Base-by-base conservation (phyloP, 2,113 vertebrate species). In the Chloebia gouldiae region DNA sequence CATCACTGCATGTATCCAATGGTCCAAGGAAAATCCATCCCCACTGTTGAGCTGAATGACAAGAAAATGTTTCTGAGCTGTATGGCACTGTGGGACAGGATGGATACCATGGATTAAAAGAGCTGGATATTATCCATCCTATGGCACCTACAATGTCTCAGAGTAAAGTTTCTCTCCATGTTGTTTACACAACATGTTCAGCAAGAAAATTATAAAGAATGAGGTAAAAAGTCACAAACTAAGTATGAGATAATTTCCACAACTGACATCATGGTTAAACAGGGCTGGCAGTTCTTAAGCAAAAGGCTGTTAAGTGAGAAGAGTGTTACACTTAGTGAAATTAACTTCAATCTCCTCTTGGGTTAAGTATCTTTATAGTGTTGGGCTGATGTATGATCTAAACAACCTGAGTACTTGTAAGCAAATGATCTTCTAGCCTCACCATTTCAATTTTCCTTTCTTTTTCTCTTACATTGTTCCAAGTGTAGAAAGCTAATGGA, bases 1-100 rank as follows among this genome's bases (percentile, higher is more conserved):
- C 51, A 49, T 23, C 61, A 64, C 37, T 63, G 10, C 14, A 44
- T 0, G 0, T 42, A 80, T 59, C 30, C 42, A 71, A 22, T 24
- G 19, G 28, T 57, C 59, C 27, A 81, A 49, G 30, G 68, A 73
- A 83, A 59, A 88, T 42, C 42, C 33, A 70, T 15, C 30, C 59
- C 59, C 60, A 54, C 3, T 4, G 4, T 23, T 44, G 31, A 90
- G 50, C 47, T 47, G 60, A 92, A 83, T 14, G n/a, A 56, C 63
- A 91, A 73, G 45, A 24, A 27, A 81, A 93, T 17, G 22, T 75
- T 78, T 89, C 60, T 68, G 22, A 88, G 56, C 27, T 28, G 22
- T 30, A 72, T 15, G 49, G 37, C 13, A 49, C 33, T 33, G 27
- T 66, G 59, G 13, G 73, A 68, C 20, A 60, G 22, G 40, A 60